Conservation (phyloP, 1,140 invertebrate genomes). For the Drosophila nikananu region DNA sequence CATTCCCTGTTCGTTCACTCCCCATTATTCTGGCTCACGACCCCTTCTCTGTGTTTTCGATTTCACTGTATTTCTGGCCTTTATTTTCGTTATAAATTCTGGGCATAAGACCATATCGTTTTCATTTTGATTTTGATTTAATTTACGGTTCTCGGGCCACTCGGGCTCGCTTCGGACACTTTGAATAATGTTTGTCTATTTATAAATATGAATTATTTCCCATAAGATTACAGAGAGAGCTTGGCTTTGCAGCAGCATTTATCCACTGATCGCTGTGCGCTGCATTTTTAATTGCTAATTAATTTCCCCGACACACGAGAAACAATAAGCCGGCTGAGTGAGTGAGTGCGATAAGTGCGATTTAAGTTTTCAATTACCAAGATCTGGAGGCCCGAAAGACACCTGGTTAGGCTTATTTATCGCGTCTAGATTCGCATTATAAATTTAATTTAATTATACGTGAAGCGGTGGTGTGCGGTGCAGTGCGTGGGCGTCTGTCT, state of each 20-base stretch:
- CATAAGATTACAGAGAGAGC: constrained; percentile 55
- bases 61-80: constrained; percentile 52
- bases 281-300: constrained; percentile 84
- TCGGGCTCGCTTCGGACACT: constrained; percentile 60
- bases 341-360: constrained; percentile 51
- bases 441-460: constrained; percentile 76
- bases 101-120: constrained; percentile 76
- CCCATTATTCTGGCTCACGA: neutral
- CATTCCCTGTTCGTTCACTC: constrained; percentile 4
- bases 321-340: constrained; percentile 50
- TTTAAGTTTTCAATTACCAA: constrained; percentile 51
- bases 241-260: constrained; percentile 14
- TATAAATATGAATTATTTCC: constrained; percentile 82
- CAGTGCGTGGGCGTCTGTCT: constrained; percentile 39
- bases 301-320: constrained; percentile 71
- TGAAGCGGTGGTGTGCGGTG: constrained; percentile 25
- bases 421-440: constrained; percentile 57
- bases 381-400: constrained; percentile 39
- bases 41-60: constrained; percentile 42
- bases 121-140: constrained; percentile 81
- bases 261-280: constrained; percentile 36
- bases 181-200: constrained; percentile 83
- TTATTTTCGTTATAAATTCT: constrained; percentile 80
- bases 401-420: constrained; percentile 66
- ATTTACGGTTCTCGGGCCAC: constrained; percentile 77